Percentiles rank a stretch among this genome's conserved stretches.
phyloP scores from a whole-genome alignment of 2,113 vertebrate genomes.

The Cavia aperea region DNA sequence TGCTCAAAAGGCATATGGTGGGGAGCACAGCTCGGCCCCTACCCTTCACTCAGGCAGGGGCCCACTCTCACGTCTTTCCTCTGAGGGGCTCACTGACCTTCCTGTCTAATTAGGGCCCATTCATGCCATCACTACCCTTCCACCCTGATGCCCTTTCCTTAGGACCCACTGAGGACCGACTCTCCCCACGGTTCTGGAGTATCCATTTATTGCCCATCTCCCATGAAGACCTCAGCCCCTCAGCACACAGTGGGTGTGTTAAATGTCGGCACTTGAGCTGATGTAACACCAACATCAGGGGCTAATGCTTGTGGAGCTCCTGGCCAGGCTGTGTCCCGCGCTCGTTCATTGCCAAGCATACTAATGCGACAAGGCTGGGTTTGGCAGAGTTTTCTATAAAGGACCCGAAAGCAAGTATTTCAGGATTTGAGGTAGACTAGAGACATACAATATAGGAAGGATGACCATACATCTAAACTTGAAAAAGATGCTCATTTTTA shows the following conservation, averaged over 20 bases:
- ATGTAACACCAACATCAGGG: background rate
- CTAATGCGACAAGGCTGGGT: background rate
- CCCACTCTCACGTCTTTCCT: too few relatives aligned
- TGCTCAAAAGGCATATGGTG: background rate
- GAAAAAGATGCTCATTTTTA: background rate
- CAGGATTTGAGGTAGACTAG: background rate
- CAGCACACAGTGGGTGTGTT: background rate
- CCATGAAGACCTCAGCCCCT: background rate
- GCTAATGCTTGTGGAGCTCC: background rate
- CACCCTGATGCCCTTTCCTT: background rate
- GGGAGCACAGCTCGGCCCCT: too few relatives aligned
- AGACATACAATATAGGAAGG: background rate
- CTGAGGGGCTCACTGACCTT: background rate
- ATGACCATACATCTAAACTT: background rate
- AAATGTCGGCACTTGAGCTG: background rate
- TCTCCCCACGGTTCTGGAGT: background rate
- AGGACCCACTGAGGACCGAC: background rate
- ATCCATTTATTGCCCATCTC: background rate
- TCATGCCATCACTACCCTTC: accelerated
- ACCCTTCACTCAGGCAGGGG: background rate
- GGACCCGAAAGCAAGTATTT: background rate
- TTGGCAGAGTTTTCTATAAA: background rate
- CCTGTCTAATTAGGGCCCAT: accelerated
- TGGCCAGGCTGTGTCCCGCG: background rate
- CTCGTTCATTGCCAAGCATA: background rate